Conservation (phyloP, 2,113 vertebrate genomes). For the Dendrocopos noguchii region DNA sequence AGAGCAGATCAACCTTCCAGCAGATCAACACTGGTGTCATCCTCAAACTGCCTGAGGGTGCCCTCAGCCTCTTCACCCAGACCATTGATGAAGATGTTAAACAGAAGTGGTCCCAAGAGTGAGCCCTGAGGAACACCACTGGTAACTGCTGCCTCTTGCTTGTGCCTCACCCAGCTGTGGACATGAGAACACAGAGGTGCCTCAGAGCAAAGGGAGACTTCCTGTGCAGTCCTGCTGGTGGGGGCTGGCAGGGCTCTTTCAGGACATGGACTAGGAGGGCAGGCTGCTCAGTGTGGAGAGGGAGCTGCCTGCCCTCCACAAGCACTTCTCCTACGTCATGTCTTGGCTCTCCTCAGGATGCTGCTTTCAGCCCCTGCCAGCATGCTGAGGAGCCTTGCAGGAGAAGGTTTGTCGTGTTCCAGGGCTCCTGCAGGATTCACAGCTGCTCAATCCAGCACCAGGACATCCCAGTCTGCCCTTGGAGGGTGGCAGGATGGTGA, state of each 20-base stretch:
- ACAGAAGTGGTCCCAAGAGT: too few species aligned
- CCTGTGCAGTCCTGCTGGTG: not conserved
- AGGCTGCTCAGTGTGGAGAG: not conserved
- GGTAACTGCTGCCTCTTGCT: not conserved
- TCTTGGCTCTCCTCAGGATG: fast-evolving
- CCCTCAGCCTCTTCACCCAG: too few species aligned
- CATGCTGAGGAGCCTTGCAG: not conserved
- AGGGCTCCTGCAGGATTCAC: not conserved
- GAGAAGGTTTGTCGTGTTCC: not conserved
- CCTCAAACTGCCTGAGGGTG: too few species aligned
- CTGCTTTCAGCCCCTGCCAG: not conserved
- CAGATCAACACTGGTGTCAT: too few species aligned
- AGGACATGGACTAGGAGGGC: not conserved
- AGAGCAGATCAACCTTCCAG: too few species aligned
- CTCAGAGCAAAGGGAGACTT: not conserved
- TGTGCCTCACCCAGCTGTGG: not conserved
- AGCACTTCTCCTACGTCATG: not conserved
- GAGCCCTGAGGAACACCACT: too few species aligned
- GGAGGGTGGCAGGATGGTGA: not conserved
- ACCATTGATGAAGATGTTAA: too few species aligned
- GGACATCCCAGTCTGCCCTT: not conserved
- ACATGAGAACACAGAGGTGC: not conserved
- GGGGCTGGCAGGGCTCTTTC: not conserved
- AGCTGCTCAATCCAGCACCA: not conserved
- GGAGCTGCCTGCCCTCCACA: not conserved